Conservation (phyloP, 1,140 invertebrate species). For the Chionoecetes opilio region DNA sequence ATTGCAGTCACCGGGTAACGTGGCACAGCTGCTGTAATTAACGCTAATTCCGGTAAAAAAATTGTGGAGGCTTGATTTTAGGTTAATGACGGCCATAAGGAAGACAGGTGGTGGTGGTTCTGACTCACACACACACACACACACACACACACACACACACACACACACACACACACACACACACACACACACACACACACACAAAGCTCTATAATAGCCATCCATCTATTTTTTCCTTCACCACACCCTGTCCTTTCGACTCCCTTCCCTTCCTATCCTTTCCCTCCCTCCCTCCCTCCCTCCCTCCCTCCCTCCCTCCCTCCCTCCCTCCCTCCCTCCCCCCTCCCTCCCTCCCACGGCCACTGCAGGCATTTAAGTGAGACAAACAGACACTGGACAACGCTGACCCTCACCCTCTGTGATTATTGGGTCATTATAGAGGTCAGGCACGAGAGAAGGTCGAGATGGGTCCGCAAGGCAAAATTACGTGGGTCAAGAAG, state of each 20-base stretch:
- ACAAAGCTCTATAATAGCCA: not conserved
- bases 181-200: too few species aligned
- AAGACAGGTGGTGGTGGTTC: not conserved
- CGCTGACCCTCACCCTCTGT: not conserved
- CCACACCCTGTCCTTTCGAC: not conserved
- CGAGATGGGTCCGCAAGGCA: not conserved
- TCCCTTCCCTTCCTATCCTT: too few species aligned
- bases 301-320: not conserved
- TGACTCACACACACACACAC: not conserved
- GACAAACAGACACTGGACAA: not conserved
- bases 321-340: not conserved
- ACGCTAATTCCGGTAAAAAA: not conserved
- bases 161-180: too few species aligned
- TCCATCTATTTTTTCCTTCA: not conserved
- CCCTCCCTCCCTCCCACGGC: not conserved
- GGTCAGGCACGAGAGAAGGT: not conserved
- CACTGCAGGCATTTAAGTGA: not conserved
- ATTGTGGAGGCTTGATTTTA: too few species aligned
- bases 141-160: too few species aligned
- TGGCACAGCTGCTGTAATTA: not conserved
- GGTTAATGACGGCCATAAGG: too few species aligned
- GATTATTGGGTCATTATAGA: not conserved
- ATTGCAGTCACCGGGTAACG: not conserved
- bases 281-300: not conserved
- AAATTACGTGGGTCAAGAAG: too few species aligned